Base-by-base conservation (phyloP, 2,888 invertebrate genomes). In the Eulithis testata region DNA sequence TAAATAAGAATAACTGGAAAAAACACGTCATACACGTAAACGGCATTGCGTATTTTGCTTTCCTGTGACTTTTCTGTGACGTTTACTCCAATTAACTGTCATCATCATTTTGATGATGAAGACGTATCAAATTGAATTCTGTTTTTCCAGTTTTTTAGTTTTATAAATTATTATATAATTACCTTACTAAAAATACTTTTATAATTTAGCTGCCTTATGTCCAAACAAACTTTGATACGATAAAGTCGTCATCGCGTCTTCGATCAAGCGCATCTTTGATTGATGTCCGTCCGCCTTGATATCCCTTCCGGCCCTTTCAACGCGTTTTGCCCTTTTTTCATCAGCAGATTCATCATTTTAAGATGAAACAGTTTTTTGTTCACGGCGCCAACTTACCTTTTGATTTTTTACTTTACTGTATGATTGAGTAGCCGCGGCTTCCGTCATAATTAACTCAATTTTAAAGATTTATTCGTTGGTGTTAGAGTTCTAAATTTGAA, bases 311-410 rank as follows among this genome's bases (percentile, higher is more conserved):
- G 86, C 76, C 82, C 80, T 81, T 79, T 78, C 79, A 73, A 77
- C 83, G 79, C 81, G 71, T 82, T 80, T 76, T 76, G 73, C 69
- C 76, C 80, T 82, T 83, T 83, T 82, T 79, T 75, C 75, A 77
- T 71, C 71, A 69, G 60, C 73, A 76, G 78, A 84, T 89, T 84
- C 82, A 87, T 87, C 85, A 86, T 85, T 81, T 84, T 54, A 75
- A 88, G 87, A 87, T 88, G 87, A 88, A 88, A 87, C 85, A 77
- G 75, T 80, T 88, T 87, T 87, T 86, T 85, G 82, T 80, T 65
- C 60, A 71, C 76, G 87, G 87, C 88, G 89, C 86, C 85, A 79
- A 67, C 69, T 68, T 68, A 72, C 69, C 63, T 75, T 76, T 71
- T 71, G 72, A 75, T 74, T 71, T 74, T 73, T 68, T 68, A 63